Evolutionary conservation across 2,797 vertebrate species (phyloP).

Genomic region (Eurystomus glaucurus): DNA sequence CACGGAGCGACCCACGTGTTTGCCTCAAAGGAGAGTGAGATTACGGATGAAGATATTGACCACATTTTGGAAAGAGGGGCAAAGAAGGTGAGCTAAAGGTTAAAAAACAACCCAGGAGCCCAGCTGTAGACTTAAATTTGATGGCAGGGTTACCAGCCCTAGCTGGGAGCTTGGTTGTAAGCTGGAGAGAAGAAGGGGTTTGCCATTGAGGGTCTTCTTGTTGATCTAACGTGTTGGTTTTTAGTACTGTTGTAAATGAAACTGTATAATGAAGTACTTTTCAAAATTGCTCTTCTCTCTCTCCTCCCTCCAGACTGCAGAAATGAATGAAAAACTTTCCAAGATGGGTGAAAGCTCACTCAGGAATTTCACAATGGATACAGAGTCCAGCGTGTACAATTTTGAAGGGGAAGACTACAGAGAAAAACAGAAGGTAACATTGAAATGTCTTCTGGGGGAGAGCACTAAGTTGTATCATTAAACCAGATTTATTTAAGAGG

Average conservation of each 20-base stretch:
- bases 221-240: background rate
- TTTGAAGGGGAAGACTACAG: conserved; percentile 99
- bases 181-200: background rate
- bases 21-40: conserved; percentile 98
- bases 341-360: conserved; percentile 95
- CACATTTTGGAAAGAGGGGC: conserved; percentile 96
- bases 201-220: background rate
- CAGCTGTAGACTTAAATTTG: background rate
- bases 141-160: background rate
- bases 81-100: conserved; percentile 88
- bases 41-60: conserved; percentile 97
- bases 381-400: conserved; percentile 96
- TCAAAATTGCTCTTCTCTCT: background rate
- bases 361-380: conserved; percentile 98
- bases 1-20: conserved; percentile 98
- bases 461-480: background rate
- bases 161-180: background rate
- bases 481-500: background rate
- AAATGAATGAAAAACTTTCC: conserved; percentile 96
- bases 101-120: background rate
- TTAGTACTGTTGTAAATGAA: background rate
- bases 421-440: conserved; percentile 97
- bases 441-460: background rate
- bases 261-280: background rate
- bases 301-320: conserved; percentile 85